Evolutionary conservation across 2,113 vertebrate genomes (phyloP).

Genomic region (Leucoraja erinaceus): DNA sequence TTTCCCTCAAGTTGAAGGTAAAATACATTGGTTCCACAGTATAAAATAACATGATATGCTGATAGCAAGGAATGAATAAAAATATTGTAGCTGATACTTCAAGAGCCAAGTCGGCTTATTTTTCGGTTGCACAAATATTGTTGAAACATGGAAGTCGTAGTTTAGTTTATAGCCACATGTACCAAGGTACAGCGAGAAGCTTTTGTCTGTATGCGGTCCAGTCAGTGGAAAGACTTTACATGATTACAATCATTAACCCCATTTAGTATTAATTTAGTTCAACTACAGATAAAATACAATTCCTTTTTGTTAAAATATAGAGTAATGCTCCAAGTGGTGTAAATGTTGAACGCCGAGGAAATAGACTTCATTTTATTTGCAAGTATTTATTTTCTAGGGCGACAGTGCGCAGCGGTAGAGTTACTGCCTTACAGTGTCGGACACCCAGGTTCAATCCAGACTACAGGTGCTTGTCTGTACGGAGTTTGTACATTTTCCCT

Average conservation of each 20-base stretch:
- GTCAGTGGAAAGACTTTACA: too few relatives aligned
- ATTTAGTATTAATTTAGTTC: background rate
- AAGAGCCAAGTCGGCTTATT: background rate
- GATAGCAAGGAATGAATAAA: background rate
- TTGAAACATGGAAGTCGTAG: background rate
- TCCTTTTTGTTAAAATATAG: background rate
- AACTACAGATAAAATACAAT: background rate
- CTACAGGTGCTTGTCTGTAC: too few relatives aligned
- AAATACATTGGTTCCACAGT: background rate
- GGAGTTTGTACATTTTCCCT: too few relatives aligned
- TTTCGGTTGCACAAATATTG: background rate
- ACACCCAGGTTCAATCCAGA: too few relatives aligned
- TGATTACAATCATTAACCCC: background rate
- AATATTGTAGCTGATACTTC: background rate
- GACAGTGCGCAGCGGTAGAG: too few relatives aligned
- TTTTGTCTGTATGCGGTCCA: too few relatives aligned
- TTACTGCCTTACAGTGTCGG: too few relatives aligned
- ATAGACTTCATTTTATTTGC: too few relatives aligned
- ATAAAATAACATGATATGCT: background rate
- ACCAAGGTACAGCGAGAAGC: too few relatives aligned
- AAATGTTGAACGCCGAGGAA: background rate
- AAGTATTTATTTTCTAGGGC: too few relatives aligned
- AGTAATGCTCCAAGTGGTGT: background rate
- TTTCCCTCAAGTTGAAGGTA: background rate
- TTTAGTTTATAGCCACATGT: too few relatives aligned